A percentile compares a stretch with the other conserved stretches of the same genome.
Evolutionary conservation across 2,113 vertebrate genomes (phyloP).

Genomic region (Cettia cetti): DNA sequence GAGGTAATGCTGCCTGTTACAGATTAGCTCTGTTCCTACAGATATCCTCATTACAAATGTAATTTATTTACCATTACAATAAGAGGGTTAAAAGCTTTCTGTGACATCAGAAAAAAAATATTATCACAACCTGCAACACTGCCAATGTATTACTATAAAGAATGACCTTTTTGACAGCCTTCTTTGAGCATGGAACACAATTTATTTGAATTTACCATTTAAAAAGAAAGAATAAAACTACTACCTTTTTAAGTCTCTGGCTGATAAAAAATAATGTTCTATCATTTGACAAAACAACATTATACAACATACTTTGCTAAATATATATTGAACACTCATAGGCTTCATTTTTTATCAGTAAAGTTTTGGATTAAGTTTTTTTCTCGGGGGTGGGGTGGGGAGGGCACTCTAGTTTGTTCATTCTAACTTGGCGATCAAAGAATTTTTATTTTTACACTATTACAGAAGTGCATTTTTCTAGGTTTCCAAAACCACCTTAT

Average conservation of each 20-base stretch:
- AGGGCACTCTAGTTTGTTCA: conserved; percentile 57
- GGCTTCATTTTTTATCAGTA: conserved; percentile 22
- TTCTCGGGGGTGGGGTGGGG: neutral
- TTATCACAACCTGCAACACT: neutral
- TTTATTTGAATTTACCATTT: neutral
- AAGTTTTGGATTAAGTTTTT: neutral
- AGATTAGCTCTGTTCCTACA: neutral
- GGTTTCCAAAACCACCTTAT: conserved; percentile 98
- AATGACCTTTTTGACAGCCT: neutral
- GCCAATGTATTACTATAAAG: neutral
- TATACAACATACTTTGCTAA: neutral
- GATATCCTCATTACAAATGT: neutral
- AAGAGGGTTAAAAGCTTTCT: neutral
- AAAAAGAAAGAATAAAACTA: neutral
- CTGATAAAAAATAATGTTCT: conserved; percentile 4
- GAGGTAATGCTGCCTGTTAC: neutral
- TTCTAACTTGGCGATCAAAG: conserved; percentile 89
- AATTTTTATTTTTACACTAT: conserved; percentile 96
- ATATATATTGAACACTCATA: neutral
- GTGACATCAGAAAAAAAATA: neutral
- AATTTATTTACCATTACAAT: neutral
- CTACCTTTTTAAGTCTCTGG: neutral
- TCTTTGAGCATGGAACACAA: neutral
- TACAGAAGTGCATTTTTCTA: conserved; percentile 95
- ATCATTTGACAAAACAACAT: neutral